Conservation (phyloP, 1,140 invertebrate species). For the Brachionus manjavacas region DNA sequence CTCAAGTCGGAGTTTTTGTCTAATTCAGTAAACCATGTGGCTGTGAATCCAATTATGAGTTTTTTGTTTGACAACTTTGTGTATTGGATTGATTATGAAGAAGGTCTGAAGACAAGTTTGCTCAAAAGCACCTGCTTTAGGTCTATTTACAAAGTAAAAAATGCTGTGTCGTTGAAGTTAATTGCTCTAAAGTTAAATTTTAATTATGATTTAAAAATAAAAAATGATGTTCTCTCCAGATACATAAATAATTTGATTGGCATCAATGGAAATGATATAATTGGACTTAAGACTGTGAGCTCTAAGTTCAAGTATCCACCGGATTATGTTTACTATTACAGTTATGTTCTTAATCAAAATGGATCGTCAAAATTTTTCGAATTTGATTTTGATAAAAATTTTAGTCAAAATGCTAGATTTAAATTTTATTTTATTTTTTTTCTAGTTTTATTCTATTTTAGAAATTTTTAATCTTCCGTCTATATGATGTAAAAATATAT, state of each 20-base stretch:
- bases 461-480: neutral
- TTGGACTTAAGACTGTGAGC: neutral
- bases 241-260: constrained; percentile 1
- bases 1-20: constrained; percentile 25
- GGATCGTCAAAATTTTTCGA: neutral
- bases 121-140: constrained; percentile 32
- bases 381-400: constrained; percentile 21
- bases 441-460: neutral
- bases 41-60: constrained; percentile 32
- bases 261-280: neutral
- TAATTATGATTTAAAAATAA: neutral
- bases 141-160: constrained; percentile 20
- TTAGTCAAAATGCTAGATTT: neutral
- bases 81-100: constrained; percentile 39
- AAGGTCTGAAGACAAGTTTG: constrained; percentile 38
- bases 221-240: neutral
- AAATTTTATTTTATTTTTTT: neutral
- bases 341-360: constrained; percentile 19
- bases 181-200: neutral
- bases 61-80: constrained; percentile 20
- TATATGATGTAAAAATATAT: neutral
- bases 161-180: constrained; percentile 23
- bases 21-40: constrained; percentile 31
- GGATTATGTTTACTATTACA: constrained; percentile 23
- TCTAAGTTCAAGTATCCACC: constrained; percentile 28